Percentiles rank a stretch among this genome's conserved stretches.
These are phyloP conservation scores for Gryllus bimaculatus DNA, from an alignment of 1,140 invertebrate species.

Conservation along the genomic window DNA sequence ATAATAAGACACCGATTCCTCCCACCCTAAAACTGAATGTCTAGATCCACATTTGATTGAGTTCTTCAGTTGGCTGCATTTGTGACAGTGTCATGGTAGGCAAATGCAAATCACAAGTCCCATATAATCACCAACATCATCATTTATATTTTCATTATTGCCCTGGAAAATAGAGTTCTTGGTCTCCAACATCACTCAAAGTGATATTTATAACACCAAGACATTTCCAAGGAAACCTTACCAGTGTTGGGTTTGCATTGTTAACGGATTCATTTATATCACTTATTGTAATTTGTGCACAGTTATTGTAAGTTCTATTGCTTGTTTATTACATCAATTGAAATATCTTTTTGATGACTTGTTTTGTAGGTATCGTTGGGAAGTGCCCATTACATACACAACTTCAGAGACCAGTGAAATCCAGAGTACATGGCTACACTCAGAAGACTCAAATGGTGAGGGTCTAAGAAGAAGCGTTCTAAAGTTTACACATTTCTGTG, in stretches of 20 bases:
- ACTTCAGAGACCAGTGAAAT: constrained; percentile 38
- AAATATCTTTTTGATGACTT: constrained; percentile 28
- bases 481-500: not conserved
- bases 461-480: not conserved
- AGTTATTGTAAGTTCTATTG: not conserved
- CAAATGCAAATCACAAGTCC: too few relatives aligned
- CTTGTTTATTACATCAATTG: constrained; percentile 36
- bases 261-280: not conserved
- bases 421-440: constrained; percentile 17
- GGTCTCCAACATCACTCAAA: too few relatives aligned
- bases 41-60: too few relatives aligned
- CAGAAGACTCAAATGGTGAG: constrained; percentile 10
- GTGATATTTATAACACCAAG: too few relatives aligned
- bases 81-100: too few relatives aligned
- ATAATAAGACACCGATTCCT: too few relatives aligned
- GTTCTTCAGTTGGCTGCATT: too few relatives aligned
- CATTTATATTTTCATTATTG: too few relatives aligned
- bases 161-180: too few relatives aligned
- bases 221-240: too few relatives aligned
- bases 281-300: not conserved
- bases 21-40: too few relatives aligned
- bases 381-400: constrained; percentile 67
- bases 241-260: not conserved
- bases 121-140: too few relatives aligned
- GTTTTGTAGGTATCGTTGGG: constrained; percentile 50